Evolutionary conservation across 2,888 invertebrate species (phyloP).

Genomic region (Seira sanloemensis): DNA sequence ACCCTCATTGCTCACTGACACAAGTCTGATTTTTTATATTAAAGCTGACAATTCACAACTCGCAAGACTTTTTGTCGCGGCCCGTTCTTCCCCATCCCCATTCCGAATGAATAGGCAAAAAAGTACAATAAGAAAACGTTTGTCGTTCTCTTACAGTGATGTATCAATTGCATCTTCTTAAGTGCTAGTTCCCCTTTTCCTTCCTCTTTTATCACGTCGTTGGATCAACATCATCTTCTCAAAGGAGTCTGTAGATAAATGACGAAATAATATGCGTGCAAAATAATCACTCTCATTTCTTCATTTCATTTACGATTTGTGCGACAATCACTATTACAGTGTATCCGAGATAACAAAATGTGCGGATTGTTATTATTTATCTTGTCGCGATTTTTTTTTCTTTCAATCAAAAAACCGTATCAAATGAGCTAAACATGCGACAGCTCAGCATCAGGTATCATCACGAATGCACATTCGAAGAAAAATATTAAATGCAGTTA

Average conservation of each 20-base stretch:
- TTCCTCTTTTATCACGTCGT: neutral
- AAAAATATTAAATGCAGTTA: neutral
- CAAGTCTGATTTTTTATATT: neutral
- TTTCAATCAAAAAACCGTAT: slow-evolving; percentile 39
- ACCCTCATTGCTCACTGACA: neutral
- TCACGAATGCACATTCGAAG: neutral
- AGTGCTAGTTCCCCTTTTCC: neutral
- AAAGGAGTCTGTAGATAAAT: neutral
- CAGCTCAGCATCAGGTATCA: slow-evolving; percentile 36
- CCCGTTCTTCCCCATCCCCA: neutral
- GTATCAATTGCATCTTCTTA: neutral
- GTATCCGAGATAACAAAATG: too few species aligned
- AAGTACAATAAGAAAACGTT: neutral
- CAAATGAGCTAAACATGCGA: slow-evolving; percentile 27
- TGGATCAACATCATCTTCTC: neutral
- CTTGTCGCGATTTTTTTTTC: slow-evolving; percentile 3
- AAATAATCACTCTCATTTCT: neutral
- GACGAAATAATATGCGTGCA: neutral
- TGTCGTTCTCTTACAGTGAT: neutral
- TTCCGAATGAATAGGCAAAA: neutral
- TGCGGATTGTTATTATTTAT: slow-evolving; percentile 7
- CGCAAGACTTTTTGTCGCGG: too few species aligned
- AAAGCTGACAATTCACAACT: too few species aligned
- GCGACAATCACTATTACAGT: too few species aligned
- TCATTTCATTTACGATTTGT: slow-evolving; percentile 8